These are phyloP conservation scores for Samia ricini DNA, from an alignment of 1,140 invertebrate species.

Conservation along the genomic window DNA sequence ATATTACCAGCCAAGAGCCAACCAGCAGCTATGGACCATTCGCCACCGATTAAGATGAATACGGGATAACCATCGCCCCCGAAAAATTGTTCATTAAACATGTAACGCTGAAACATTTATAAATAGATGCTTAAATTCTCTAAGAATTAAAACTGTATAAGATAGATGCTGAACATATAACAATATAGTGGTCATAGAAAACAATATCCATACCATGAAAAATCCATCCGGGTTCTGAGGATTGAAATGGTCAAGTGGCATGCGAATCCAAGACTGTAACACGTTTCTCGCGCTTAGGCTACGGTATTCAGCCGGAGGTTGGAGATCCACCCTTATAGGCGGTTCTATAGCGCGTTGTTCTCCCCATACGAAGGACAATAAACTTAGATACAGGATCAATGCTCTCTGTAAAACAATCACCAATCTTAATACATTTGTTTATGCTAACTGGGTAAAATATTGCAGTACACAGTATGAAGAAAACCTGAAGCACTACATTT, in stretches of 20 bases:
- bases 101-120: slow-evolving; percentile 78
- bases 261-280: slow-evolving; percentile 73
- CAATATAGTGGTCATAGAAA: neutral
- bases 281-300: slow-evolving; percentile 27
- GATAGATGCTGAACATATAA: slow-evolving; percentile 17
- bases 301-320: slow-evolving; percentile 33
- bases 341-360: slow-evolving; percentile 35
- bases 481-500: too few species aligned
- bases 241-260: slow-evolving; percentile 86
- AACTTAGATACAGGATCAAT: slow-evolving; percentile 23
- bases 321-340: slow-evolving; percentile 45
- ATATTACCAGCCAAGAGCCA: slow-evolving; percentile 78
- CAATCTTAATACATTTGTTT: neutral
- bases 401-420: slow-evolving; percentile 33
- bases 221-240: slow-evolving; percentile 80
- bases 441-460: too few species aligned
- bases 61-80: slow-evolving; percentile 68
- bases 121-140: slow-evolving; percentile 16
- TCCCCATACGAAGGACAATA: slow-evolving; percentile 27
- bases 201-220: slow-evolving; percentile 79
- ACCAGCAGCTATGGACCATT: slow-evolving; percentile 78
- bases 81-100: slow-evolving; percentile 82
- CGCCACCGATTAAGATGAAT: slow-evolving; percentile 83
- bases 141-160: too few species aligned
- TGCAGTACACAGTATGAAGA: too few species aligned